Evolutionary conservation across 2,797 vertebrate species (phyloP), one percentile per base, ranked within the genome.

Genomic region (Neosilurus hyrtlii): DNA sequence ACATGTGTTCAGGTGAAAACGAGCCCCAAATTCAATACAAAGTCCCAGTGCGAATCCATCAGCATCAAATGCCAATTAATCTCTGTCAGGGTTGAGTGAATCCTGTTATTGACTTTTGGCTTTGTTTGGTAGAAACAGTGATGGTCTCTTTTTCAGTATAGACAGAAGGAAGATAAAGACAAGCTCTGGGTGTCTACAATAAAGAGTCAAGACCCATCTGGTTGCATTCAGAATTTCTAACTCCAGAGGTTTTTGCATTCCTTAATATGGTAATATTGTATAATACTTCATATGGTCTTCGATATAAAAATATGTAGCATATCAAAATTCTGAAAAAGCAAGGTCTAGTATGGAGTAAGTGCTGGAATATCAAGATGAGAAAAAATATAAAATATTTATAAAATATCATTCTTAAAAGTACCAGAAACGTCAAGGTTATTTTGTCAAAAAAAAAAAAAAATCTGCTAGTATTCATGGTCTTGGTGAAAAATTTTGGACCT

Each of bases 141-240:
- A 84, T 62, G 26, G 56, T 54, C 9, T 26, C 12, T 67, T 86
- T 75, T 77, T 61, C n/a, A 71, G 8, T 56, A 65, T 59, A 76
- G 68, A 81, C 35, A 84, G 75, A 68, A 56, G 73, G 56, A 11
- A 62, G 61, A 84, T 61, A 72, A 86, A 89, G 82, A 83, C 54
- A 83, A 66, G 43, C 10, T 72, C 89, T 90, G 85, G 79, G 87
- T 79, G 89, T 91, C 88, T 93, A 88, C 20, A 87, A 92, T 73
- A 70, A 79, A 82, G 86, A 86, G 88, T 82, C 86, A 67, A 88
- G 59, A 79, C 57, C 30, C 35, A 51, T 74, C 26, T 73, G 56
- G 26, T 30, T 74, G 20, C 51, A 7, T 51, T 66, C 18, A 61
- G 71, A 85, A 66, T 86, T 79, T 81, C 51, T 83, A 79, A 54